Evolutionary conservation across 2,888 invertebrate species (phyloP), one percentile per base, ranked within the genome.

Genomic region (Slavum lentiscoides): DNA sequence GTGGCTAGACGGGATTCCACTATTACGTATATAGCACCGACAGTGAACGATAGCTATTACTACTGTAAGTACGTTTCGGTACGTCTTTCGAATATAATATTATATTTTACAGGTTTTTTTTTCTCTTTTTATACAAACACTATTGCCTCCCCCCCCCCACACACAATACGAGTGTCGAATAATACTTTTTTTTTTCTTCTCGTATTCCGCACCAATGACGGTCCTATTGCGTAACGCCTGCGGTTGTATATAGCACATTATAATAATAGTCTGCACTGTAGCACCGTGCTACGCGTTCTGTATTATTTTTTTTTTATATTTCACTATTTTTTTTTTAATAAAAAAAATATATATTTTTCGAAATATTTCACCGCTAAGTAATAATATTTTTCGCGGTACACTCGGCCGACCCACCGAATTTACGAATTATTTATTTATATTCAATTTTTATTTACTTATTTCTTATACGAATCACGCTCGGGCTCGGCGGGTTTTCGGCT

Each of bases 1-100:
- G 80, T 80, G 66, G 72, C 72, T 43, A 72, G 70, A 80, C 80
- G 80, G 70, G 80, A 80, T 80, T 80, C 80, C 80, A 4, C 30
- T 30, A 4, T 30, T 30, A 30, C 30, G n/a, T n/a, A 30, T 4
- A 30, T 21, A 80, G 13, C 66, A 58, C 21, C 66, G 2, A n/a
- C 30, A 13, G n/a, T 30, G 59, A 49, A 76, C 75, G 30, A 75
- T 53, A 43, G 23, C 39, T 37, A 77, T n/a, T n/a, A 30, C 30
- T 1, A 30, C 69, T 53, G n/a, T n/a, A n/a, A n/a, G n/a, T n/a
- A 49, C 59, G 76, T 76, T 68, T 68, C 68, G 53, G 69, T 66
- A 72, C 43, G 43, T 75, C 75, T 75, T 67, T 58, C 19, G 30
- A 58, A 75, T 55, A 55, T n/a, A 49, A 30, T 37, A 37, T 15